phyloP scores from a whole-genome alignment of 2,797 vertebrate genomes.

The Lophura swinhoii region DNA sequence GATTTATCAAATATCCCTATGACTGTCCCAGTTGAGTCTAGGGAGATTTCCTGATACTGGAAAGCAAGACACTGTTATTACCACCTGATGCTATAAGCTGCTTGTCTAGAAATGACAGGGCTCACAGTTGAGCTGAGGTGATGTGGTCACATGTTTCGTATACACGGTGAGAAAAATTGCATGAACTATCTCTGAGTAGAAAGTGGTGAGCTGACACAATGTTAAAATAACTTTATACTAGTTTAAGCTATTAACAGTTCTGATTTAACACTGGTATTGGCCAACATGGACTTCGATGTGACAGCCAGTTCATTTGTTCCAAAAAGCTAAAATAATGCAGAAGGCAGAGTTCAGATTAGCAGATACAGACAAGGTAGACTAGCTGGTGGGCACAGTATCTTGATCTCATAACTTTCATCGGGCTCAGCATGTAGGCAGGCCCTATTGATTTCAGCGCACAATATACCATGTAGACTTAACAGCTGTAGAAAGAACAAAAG shows the following conservation, averaged over 20 bases:
- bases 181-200: neutral
- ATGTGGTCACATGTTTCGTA: neutral
- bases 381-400: neutral
- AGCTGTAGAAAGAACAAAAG: neutral
- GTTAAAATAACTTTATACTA: neutral
- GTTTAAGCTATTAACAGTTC: neutral
- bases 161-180: neutral
- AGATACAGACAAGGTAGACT: neutral
- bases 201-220: neutral
- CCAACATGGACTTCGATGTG: neutral
- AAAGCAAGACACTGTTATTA: neutral
- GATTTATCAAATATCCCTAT: neutral
- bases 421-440: neutral
- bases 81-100: neutral
- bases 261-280: neutral
- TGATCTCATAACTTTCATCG: neutral
- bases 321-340: neutral
- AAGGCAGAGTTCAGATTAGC: neutral
- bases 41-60: neutral
- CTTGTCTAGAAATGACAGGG: neutral
- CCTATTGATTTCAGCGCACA: neutral
- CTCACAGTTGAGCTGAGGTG: neutral
- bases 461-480: neutral
- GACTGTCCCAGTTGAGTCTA: neutral
- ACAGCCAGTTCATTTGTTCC: neutral